Percentiles rank a stretch among this genome's conserved stretches.
phyloP scores from a whole-genome alignment of 1,140 invertebrate species.

The Macrosteles quadrilineatus region DNA sequence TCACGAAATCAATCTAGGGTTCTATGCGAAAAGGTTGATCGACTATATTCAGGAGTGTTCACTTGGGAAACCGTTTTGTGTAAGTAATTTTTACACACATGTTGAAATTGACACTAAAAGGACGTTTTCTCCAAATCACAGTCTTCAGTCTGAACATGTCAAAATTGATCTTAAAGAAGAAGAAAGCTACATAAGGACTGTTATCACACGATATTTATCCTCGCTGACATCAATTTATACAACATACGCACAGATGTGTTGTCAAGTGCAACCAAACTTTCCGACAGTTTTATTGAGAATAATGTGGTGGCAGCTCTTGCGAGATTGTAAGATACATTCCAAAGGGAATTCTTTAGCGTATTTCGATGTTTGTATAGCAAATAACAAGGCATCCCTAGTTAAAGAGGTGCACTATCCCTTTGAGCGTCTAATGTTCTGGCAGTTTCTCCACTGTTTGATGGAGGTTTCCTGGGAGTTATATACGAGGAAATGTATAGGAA shows the following conservation, averaged over 20 bases:
- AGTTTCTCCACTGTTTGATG: slow-evolving; percentile 58
- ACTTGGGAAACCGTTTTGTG: neutral
- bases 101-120: neutral
- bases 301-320: slow-evolving; percentile 60
- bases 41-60: neutral
- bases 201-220: slow-evolving; percentile 46
- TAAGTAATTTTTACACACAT: neutral
- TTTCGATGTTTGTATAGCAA: slow-evolving; percentile 50
- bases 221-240: slow-evolving; percentile 54
- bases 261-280: slow-evolving; percentile 44
- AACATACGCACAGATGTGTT: slow-evolving; percentile 53
- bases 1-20: neutral
- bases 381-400: slow-evolving; percentile 45
- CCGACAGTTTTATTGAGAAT: slow-evolving; percentile 54
- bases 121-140: neutral
- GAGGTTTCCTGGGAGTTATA: slow-evolving; percentile 54
- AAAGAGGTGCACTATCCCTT: slow-evolving; percentile 55
- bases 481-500: slow-evolving; percentile 37
- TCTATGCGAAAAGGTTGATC: neutral
- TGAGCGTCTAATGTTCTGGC: slow-evolving; percentile 61
- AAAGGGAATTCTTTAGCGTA: slow-evolving; percentile 53
- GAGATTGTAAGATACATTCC: slow-evolving; percentile 54
- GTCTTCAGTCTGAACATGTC: neutral
- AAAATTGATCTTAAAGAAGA: neutral
- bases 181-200: slow-evolving; percentile 20